Evolutionary conservation across 2,113 vertebrate species (phyloP).

Genomic region (Perca schrenkii): DNA sequence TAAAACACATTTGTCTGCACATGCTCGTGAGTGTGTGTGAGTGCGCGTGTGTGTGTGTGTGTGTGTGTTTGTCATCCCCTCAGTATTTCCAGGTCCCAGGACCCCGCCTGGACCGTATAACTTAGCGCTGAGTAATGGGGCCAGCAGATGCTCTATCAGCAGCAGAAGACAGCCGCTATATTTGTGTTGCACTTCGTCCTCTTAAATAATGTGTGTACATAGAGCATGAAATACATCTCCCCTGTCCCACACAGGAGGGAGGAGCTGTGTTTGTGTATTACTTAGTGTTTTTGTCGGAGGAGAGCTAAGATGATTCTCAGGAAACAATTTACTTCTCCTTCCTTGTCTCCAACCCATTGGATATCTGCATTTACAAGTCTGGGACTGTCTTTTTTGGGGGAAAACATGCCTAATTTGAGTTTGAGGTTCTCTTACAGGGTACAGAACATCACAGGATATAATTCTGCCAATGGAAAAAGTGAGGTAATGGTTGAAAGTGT

Average conservation of each 20-base stretch:
- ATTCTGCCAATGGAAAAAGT: not conserved
- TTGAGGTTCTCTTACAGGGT: not conserved
- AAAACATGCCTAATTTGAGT: not conserved
- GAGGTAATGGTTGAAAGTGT: not conserved
- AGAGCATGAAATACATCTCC: conserved; percentile 9
- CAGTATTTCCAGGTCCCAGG: conserved; percentile 44
- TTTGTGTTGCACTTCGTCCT: conserved; percentile 17
- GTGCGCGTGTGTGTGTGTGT: not conserved
- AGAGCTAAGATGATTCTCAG: not conserved
- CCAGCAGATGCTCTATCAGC: conserved; percentile 45
- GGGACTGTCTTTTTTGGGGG: not conserved
- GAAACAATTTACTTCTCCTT: conserved; percentile 12
- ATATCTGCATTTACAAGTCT: conserved; percentile 1
- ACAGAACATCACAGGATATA: not conserved
- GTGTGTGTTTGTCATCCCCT: conserved; percentile 32
- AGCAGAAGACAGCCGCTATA: conserved; percentile 13
- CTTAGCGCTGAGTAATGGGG: conserved; percentile 27
- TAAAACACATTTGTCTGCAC: conserved; percentile 29
- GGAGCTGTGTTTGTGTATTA: not conserved
- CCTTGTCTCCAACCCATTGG: not conserved
- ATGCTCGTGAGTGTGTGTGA: not conserved
- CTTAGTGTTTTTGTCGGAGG: conserved; percentile 21
- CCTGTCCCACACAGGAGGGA: not conserved
- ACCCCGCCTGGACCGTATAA: conserved; percentile 6
- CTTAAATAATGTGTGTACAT: conserved; percentile 9